Evolutionary conservation across 2,888 invertebrate species (phyloP), one percentile per base, ranked within the genome.

Genomic region (Venustoraphidia nigricollis): DNA sequence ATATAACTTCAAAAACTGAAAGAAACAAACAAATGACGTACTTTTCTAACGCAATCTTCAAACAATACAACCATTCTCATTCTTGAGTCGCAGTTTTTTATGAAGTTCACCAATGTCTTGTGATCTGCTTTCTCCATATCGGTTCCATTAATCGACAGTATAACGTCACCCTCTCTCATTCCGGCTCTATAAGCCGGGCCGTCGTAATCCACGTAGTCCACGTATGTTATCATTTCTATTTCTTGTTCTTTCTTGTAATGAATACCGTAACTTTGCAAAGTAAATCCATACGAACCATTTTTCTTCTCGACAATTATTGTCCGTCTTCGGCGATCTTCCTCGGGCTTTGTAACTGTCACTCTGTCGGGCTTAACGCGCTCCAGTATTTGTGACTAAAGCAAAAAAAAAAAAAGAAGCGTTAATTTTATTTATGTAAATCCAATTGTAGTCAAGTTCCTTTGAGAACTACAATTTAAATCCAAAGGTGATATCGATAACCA

Each of bases 1-100:
- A n/a, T n/a, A n/a, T n/a, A n/a, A n/a, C n/a, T n/a, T n/a, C n/a
- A n/a, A n/a, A n/a, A n/a, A n/a, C n/a, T n/a, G n/a, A 11, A 36
- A 37, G 38, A 11, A 11, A 45, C 45, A 46, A 46, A 52, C 36
- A 43, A 44, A 13, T 36, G 45, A 48, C 56, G 56, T 61, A 89
- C 88, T 76, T 95, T 96, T 51, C 90, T 77, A 1, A 94, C 93
- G 60, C 95, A 93, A 64, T 96, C 93, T 70, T 96, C 95, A 63
- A 94, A 95, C 37, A 95, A 77, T 10, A 96, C 95, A 34, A 95
- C 94, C 85, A 95, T 90, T 47, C 95, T 77, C 87, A 96, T 90
- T 54, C 89, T 76, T 17, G 85, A 74, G 61, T 90, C 90, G 69
- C 92, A 90, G 61, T 81, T 78, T 67, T 88, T 89, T 56, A 96